These are phyloP conservation scores for Liopterus haemorrhoidalis DNA, from an alignment of 2,888 invertebrate species.

Conservation along the genomic window DNA sequence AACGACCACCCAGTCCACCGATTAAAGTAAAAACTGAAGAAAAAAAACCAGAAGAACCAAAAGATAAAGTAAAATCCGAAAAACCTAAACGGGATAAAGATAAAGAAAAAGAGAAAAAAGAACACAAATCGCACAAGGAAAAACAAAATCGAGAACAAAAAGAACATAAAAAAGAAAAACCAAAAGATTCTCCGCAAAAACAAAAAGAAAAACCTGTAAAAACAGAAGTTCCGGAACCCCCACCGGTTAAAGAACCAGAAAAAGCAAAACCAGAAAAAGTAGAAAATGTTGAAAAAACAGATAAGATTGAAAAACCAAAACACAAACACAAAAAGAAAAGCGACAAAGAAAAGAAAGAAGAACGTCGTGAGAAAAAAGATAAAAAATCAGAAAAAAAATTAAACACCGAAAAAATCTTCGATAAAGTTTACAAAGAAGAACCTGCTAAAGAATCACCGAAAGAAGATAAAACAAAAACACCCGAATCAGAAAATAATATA, in stretches of 20 bases:
- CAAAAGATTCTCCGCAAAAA: constrained; percentile 38
- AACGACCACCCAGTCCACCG: constrained; percentile 30
- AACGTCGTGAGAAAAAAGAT: constrained; percentile 53
- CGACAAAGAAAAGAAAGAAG: constrained; percentile 48
- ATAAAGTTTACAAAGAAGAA: constrained; percentile 44
- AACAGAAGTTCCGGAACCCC: constrained; percentile 31
- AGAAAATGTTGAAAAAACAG: constrained; percentile 38
- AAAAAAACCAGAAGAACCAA: constrained; percentile 19
- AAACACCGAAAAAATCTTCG: constrained; percentile 43
- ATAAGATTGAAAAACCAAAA: constrained; percentile 45
- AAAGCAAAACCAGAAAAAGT: constrained; percentile 39
- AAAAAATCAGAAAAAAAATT: constrained; percentile 47
- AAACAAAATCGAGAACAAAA: constrained; percentile 49
- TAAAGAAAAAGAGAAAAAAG: constrained; percentile 38
- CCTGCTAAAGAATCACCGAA: constrained; percentile 41
- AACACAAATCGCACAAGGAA: constrained; percentile 39
- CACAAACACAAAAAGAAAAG: constrained; percentile 53
- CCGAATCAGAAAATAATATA: constrained; percentile 6
- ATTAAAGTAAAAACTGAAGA: constrained; percentile 20
- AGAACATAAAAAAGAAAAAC: constrained; percentile 47
- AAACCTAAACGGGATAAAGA: constrained; percentile 26
- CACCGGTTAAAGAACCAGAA: constrained; percentile 34
- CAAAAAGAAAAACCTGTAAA: constrained; percentile 37
- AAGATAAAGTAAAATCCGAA: constrained; percentile 17
- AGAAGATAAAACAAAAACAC: constrained; percentile 27